Base-by-base conservation (phyloP, 2,888 invertebrate genomes). In the Laothoe populi region DNA sequence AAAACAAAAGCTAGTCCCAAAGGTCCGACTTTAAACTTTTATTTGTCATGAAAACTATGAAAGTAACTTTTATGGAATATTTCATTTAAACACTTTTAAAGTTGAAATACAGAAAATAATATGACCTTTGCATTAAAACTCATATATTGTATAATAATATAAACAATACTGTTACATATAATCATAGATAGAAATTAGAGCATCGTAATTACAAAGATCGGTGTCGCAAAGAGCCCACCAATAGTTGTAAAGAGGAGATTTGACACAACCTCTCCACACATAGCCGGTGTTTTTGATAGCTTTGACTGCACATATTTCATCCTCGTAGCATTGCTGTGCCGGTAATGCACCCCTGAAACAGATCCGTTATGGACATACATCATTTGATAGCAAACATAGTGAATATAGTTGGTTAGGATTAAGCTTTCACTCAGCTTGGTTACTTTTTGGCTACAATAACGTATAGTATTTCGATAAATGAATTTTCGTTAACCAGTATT, bases 211-310 rank as follows among this genome's bases (percentile, higher is more conserved):
- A 65, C 90, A 90, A 0, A 86, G 71, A 64, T 89, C 86, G 8
- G 63, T 68, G 24, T 86, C 81, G 45, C 90, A 90, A 0, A 88
- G 64, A 10, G 70, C 65, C 80, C 82, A 86, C 83, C 86, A 90
- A 65, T 89, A 86, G 69, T 91, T 90, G 66, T 84, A 91, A 1
- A 84, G 73, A 1, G 90, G 90, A 10, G 63, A 63, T 53, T 74
- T 74, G 3, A 87, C 57, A 64, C 90, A 91, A 4, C 90, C 90
- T 10, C 90, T 80, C 88, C 90, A 90, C 40, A 90, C 69, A 53
- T 88, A 90, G 1, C 87, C 87, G 21, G 81, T 69, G 13, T 74
- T 78, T 69, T 74, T 78, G 0, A 85, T 73, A 3, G 83, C 79
- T 74, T 70, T 85, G 1, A 90, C 80, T 13, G 77, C 88, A 70